Evolutionary conservation across 1,140 invertebrate species (phyloP).

Genomic region (Drosophila baimaii): DNA sequence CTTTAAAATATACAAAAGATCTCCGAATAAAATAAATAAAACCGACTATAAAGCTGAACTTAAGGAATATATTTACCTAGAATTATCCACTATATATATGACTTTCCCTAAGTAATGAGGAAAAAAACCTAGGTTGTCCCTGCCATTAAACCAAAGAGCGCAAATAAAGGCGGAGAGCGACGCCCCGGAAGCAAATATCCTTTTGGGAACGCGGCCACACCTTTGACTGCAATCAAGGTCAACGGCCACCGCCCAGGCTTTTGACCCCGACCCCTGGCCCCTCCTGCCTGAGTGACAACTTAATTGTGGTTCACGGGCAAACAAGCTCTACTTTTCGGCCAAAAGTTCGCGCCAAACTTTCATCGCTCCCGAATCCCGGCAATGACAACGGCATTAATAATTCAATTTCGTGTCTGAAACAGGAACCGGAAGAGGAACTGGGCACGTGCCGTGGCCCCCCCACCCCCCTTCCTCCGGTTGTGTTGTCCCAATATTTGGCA

Average conservation of each 20-base stretch:
- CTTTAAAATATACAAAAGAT: background rate
- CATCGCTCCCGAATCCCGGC: conserved; percentile 57
- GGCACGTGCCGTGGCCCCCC: conserved; percentile 16
- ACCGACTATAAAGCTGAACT: background rate
- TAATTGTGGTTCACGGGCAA: conserved; percentile 72
- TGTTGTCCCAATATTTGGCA: conserved; percentile 78
- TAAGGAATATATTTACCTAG: background rate
- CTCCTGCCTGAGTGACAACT: conserved; percentile 65
- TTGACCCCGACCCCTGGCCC: conserved; percentile 24
- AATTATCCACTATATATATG: background rate
- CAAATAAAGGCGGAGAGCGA: background rate
- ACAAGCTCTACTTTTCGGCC: conserved; percentile 54
- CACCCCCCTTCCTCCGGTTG: conserved; percentile 19
- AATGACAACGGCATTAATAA: conserved; percentile 81
- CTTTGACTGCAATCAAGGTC: conserved; percentile 42
- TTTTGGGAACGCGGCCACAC: conserved; percentile 7
- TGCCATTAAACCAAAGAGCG: conserved; percentile 12
- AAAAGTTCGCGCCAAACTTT: conserved; percentile 59
- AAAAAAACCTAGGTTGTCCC: background rate
- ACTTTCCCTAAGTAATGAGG: no score
- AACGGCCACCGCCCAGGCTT: conserved; percentile 48
- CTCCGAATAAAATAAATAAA: background rate
- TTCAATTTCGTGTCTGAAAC: conserved; percentile 67
- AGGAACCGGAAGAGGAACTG: conserved; percentile 24
- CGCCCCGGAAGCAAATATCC: conserved; percentile 5